These are phyloP conservation scores for Crocidura indochinensis DNA, from an alignment of 2,797 vertebrate genomes.

Conservation along the genomic window DNA sequence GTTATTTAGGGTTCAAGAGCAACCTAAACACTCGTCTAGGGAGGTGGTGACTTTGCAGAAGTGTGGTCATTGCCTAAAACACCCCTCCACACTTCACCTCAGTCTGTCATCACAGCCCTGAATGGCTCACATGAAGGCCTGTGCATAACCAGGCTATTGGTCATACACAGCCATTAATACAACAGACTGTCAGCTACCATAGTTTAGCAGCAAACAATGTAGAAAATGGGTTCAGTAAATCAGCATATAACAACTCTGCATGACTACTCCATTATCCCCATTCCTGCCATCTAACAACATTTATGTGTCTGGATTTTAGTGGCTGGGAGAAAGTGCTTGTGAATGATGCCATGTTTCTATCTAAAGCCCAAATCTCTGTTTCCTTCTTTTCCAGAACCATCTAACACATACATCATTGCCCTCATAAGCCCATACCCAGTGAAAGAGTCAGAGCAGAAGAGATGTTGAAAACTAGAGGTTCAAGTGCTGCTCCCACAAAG, in stretches of 20 bases:
- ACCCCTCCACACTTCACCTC: neutral
- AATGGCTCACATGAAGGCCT: neutral
- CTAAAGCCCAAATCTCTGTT: neutral
- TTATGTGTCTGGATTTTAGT: neutral
- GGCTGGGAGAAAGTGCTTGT: neutral
- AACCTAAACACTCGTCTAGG: neutral
- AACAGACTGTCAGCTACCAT: neutral
- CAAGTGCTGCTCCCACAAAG: neutral
- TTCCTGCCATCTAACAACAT: neutral
- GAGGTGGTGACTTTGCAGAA: neutral
- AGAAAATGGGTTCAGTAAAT: neutral
- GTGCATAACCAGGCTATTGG: neutral
- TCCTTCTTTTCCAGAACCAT: slow-evolving; percentile 27
- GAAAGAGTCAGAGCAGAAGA: neutral
- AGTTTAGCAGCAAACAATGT: neutral
- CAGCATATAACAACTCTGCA: neutral
- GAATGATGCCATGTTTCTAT: neutral
- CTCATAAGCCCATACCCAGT: neutral
- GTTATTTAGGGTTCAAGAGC: neutral
- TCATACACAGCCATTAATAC: neutral
- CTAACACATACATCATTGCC: neutral
- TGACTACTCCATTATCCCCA: neutral
- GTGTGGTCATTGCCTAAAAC: neutral
- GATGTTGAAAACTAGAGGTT: neutral
- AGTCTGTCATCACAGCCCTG: neutral